A percentile compares a stretch with the other conserved stretches of the same genome.
These are phyloP conservation scores for Phrynocephalus forsythii DNA, from an alignment of 2,797 vertebrate species.

Conservation along the genomic window DNA sequence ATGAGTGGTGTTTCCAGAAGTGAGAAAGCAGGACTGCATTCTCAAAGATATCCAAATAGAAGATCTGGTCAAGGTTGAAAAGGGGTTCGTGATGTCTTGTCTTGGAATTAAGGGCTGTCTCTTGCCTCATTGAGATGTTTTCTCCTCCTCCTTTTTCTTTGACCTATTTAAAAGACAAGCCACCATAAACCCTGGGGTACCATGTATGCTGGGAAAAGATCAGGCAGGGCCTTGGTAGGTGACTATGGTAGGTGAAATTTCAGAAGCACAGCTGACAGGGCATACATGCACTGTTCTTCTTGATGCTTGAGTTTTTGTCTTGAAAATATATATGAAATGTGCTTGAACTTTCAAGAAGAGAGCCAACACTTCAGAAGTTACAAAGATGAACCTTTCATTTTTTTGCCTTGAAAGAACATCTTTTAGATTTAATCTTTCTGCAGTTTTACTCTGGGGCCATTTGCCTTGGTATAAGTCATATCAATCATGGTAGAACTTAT, in stretches of 20 bases:
- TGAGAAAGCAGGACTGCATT: background rate
- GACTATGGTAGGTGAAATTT: background rate
- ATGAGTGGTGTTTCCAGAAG: background rate
- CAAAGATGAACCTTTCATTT: background rate
- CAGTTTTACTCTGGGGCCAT: no score
- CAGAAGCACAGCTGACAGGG: background rate
- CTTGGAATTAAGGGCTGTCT: background rate
- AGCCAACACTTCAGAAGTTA: background rate
- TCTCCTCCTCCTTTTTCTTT: background rate
- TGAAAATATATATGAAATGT: background rate
- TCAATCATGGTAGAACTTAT: background rate
- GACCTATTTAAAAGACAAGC: background rate
- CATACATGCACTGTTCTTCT: background rate
- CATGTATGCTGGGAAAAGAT: no score
- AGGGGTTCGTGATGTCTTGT: background rate
- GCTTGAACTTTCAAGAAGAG: background rate
- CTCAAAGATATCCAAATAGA: background rate
- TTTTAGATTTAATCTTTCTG: background rate
- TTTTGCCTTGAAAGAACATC: background rate
- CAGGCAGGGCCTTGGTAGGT: background rate
- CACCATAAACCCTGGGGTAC: background rate
- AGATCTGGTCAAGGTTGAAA: background rate
- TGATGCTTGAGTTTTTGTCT: background rate
- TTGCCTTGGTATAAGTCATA: background rate
- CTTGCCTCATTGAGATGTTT: background rate